phyloP scores from a whole-genome alignment of 2,888 invertebrate genomes.

The Drosophila mettleri region DNA sequence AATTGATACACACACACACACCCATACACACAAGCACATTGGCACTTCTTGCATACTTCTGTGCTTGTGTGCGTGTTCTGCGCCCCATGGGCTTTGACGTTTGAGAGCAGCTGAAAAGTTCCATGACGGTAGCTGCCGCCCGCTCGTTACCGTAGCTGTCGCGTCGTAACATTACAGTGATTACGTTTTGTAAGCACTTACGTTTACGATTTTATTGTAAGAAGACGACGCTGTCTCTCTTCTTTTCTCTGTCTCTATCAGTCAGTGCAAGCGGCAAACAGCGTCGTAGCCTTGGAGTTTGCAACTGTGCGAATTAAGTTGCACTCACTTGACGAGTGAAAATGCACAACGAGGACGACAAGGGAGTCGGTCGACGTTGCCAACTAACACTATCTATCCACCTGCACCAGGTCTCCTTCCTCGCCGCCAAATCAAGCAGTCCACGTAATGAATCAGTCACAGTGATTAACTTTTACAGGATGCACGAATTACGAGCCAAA shows the following conservation, averaged over 20 bases:
- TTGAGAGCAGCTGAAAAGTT: constrained; percentile 67
- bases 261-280: constrained; percentile 39
- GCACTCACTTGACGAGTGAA: constrained; percentile 66
- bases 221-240: constrained; percentile 26
- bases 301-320: constrained; percentile 62
- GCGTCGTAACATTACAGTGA: constrained; percentile 74
- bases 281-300: constrained; percentile 55
- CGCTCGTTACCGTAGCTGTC: constrained; percentile 48
- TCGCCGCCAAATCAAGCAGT: constrained; percentile 63
- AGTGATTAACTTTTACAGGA: constrained; percentile 69
- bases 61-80: constrained; percentile 21
- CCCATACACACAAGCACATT: neutral
- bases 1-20: constrained; percentile 4
- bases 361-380: neutral
- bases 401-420: constrained; percentile 38
- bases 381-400: constrained; percentile 28
- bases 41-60: constrained; percentile 1
- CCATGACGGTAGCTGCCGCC: constrained; percentile 54
- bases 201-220: constrained; percentile 73
- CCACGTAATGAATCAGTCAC: constrained; percentile 77
- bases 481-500: constrained; percentile 43
- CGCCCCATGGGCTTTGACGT: constrained; percentile 60
- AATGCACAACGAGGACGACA: constrained; percentile 5
- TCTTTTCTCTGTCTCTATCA: neutral
- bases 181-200: constrained; percentile 75